These are phyloP conservation scores for Brachyalestes nurse DNA, from an alignment of 2,797 vertebrate genomes.

Conservation along the genomic window DNA sequence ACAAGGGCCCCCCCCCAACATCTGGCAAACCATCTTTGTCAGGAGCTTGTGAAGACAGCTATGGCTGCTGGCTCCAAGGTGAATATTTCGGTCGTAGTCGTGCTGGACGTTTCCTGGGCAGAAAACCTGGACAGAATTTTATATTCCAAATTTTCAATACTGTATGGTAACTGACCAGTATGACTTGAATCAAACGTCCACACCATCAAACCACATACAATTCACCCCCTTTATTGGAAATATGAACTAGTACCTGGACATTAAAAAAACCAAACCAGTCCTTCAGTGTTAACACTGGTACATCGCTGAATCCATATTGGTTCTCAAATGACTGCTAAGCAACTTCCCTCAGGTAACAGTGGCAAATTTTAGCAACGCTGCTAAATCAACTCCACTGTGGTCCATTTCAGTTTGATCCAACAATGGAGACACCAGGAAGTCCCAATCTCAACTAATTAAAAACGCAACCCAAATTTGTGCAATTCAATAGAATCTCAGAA, in stretches of 20 bases:
- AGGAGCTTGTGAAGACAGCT: no score
- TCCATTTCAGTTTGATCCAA: constrained; percentile 69
- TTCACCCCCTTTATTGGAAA: constrained; percentile 77
- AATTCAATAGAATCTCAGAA: constrained; percentile 87
- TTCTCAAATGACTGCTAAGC: constrained; percentile 57
- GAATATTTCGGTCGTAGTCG: constrained; percentile 69
- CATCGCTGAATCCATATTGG: constrained; percentile 74
- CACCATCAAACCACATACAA: constrained; percentile 62
- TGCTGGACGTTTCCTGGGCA: constrained; percentile 47
- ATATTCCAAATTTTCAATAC: neutral
- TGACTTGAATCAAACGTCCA: constrained; percentile 42
- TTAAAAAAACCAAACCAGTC: constrained; percentile 74
- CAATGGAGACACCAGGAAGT: constrained; percentile 61
- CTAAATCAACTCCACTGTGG: constrained; percentile 65
- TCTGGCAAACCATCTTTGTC: constrained; percentile 64
- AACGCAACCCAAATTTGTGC: constrained; percentile 89
- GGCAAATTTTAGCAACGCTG: constrained; percentile 55
- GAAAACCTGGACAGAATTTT: constrained; percentile 8
- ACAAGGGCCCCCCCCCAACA: constrained; percentile 55
- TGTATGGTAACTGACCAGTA: neutral
- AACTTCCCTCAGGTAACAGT: constrained; percentile 71
- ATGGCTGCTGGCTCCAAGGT: no score
- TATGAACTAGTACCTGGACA: constrained; percentile 81
- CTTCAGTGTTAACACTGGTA: constrained; percentile 78
- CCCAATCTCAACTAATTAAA: constrained; percentile 65